phyloP scores from a whole-genome alignment of 2,888 invertebrate genomes.

The Drosophila infuscata region DNA sequence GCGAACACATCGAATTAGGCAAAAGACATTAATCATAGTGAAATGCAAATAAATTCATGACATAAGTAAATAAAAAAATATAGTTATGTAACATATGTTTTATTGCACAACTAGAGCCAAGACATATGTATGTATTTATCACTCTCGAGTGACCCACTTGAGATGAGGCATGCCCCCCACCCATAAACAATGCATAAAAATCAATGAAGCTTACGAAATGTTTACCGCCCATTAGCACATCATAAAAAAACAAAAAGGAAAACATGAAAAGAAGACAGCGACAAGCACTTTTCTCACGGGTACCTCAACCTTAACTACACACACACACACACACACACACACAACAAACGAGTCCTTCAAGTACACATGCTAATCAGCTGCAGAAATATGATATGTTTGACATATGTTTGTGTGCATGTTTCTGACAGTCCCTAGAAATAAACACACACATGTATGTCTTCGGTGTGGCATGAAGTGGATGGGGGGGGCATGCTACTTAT shows the following conservation, averaged over 20 bases:
- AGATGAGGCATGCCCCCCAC: constrained; percentile 29
- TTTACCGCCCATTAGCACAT: constrained; percentile 77
- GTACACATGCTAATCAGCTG: constrained; percentile 68
- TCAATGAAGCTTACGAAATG: constrained; percentile 75
- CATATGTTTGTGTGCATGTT: constrained; percentile 41
- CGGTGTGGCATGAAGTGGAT: constrained; percentile 30
- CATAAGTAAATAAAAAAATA: background rate
- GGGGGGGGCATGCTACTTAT: constrained; percentile 1
- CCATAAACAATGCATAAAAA: constrained; percentile 61
- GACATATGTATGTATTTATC: background rate
- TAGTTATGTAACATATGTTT: constrained; percentile 22
- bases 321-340: constrained; percentile 17
- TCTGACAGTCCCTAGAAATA: constrained; percentile 45
- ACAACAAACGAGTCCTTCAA: constrained; percentile 57
- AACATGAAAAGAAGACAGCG: constrained; percentile 22
- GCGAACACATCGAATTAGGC: background rate
- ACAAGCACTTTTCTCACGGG: constrained; percentile 60
- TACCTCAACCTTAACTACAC: constrained; percentile 28
- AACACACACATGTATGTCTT: constrained; percentile 69
- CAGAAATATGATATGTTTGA: constrained; percentile 67
- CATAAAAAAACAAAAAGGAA: constrained; percentile 51
- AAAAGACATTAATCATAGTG: background rate
- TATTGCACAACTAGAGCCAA: background rate
- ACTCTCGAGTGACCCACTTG: constrained; percentile 63
- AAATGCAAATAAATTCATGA: background rate